These are phyloP conservation scores for Elysia chlorotica DNA, from an alignment of 1,140 invertebrate species.

Conservation along the genomic window DNA sequence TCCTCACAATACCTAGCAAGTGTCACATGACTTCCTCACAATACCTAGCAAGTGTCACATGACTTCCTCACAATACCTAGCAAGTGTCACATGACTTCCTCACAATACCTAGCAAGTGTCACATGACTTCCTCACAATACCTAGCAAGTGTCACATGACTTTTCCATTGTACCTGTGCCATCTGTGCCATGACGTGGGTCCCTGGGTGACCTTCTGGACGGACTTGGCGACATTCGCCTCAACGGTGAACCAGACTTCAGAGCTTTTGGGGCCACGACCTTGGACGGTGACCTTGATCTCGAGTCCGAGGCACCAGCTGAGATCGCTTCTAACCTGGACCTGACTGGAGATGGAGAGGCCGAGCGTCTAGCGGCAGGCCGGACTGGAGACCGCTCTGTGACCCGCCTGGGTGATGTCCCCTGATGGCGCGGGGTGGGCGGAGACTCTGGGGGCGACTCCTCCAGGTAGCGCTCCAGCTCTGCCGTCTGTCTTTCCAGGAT, in stretches of 20 bases:
- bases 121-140: too few relatives aligned
- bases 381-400: not conserved
- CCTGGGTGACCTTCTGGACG: not conserved
- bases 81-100: too few relatives aligned
- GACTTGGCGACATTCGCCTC: constrained; percentile 28
- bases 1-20: too few relatives aligned
- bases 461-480: constrained; percentile 43
- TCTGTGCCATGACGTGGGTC: constrained; percentile 7
- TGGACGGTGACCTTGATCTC: constrained; percentile 30
- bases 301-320: too few relatives aligned
- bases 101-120: too few relatives aligned
- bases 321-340: too few relatives aligned
- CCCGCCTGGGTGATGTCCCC: not conserved
- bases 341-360: constrained; percentile 17
- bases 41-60: too few relatives aligned
- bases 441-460: constrained; percentile 46
- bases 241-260: constrained; percentile 19
- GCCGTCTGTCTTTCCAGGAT: constrained; percentile 38
- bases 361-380: constrained; percentile 1
- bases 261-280: not conserved
- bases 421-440: constrained; percentile 42
- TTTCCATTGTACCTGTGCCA: constrained; percentile 13
- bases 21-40: too few relatives aligned
- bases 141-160: too few relatives aligned
- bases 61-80: too few relatives aligned